Conservation (phyloP, 1,140 invertebrate genomes). For the Vanessa atalanta region DNA sequence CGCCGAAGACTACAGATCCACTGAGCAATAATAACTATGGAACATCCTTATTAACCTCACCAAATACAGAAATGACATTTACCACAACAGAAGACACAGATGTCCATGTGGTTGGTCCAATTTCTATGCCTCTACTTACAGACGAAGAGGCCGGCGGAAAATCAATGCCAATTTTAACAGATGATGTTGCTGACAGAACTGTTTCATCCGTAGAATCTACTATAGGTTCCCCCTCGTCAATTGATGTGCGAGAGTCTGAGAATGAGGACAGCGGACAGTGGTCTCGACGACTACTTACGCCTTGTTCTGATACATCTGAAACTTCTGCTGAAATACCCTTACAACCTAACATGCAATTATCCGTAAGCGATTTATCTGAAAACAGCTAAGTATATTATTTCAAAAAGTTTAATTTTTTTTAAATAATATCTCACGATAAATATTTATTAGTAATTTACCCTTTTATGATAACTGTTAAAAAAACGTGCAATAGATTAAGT, state of each 20-base stretch:
- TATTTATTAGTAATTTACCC: constrained; percentile 28
- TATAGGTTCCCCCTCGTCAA: constrained; percentile 58
- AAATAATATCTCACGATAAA: constrained; percentile 20
- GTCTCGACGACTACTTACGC: constrained; percentile 61
- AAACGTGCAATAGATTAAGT: constrained; percentile 66
- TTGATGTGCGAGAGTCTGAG: constrained; percentile 61
- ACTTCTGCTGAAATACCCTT: constrained; percentile 66
- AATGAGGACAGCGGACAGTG: constrained; percentile 58
- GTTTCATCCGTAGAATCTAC: constrained; percentile 59
- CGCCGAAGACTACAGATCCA: constrained; percentile 73
- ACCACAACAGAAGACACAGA: constrained; percentile 51
- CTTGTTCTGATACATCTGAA: constrained; percentile 65
- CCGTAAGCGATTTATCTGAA: constrained; percentile 53
- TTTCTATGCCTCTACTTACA: constrained; percentile 70
- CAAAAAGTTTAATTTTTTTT: constrained; percentile 26
- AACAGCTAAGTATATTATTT: constrained; percentile 36
- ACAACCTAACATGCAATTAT: constrained; percentile 66
- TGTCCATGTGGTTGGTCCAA: constrained; percentile 49
- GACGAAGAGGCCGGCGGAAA: constrained; percentile 67
- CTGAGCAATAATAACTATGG: constrained; percentile 58
- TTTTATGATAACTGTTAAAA: constrained; percentile 22
- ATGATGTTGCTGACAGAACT: constrained; percentile 58
- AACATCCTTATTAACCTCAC: constrained; percentile 55
- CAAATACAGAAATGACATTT: constrained; percentile 60
- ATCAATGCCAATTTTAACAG: constrained; percentile 74